These are phyloP conservation scores for Hermatobates lingyangjiaoensis DNA, from an alignment of 1,140 invertebrate genomes.

Conservation along the genomic window DNA sequence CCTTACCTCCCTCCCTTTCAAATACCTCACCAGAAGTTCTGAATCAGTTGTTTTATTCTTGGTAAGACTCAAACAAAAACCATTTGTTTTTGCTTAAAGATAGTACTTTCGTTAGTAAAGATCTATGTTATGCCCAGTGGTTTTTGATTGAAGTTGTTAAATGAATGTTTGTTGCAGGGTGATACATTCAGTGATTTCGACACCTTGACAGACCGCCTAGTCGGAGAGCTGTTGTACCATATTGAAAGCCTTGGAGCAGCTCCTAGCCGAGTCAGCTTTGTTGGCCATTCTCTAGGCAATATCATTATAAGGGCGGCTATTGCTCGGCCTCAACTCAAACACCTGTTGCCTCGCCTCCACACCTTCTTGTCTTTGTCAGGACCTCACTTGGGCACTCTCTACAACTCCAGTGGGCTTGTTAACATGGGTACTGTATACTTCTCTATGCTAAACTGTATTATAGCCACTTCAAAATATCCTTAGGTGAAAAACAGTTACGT, in stretches of 20 bases:
- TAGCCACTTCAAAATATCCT: no score
- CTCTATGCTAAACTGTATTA: no score
- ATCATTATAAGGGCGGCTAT: slow-evolving; percentile 86
- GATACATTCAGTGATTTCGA: slow-evolving; percentile 94
- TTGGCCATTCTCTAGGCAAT: slow-evolving; percentile 89
- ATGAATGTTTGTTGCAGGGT: slow-evolving; percentile 38
- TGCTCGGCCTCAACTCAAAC: slow-evolving; percentile 65
- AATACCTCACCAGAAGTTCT: no score
- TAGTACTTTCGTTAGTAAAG: no score
- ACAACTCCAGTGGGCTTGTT: slow-evolving; percentile 85
- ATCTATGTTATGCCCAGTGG: no score
- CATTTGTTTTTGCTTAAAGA: no score
- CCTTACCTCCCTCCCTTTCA: no score
- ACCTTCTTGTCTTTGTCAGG: slow-evolving; percentile 88
- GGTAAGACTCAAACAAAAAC: no score
- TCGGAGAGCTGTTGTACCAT: slow-evolving; percentile 76
- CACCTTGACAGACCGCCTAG: slow-evolving; percentile 81
- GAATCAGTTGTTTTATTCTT: no score
- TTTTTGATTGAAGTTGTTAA: no score
- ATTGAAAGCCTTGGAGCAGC: slow-evolving; percentile 67
- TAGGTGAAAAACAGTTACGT: no score
- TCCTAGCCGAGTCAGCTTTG: slow-evolving; percentile 79
- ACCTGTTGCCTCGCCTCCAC: slow-evolving; percentile 65
- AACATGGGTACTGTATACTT: no score
- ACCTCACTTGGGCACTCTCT: slow-evolving; percentile 85